Evolutionary conservation across 2,888 invertebrate species (phyloP).

Genomic region (Lasioglossum calceatum): DNA sequence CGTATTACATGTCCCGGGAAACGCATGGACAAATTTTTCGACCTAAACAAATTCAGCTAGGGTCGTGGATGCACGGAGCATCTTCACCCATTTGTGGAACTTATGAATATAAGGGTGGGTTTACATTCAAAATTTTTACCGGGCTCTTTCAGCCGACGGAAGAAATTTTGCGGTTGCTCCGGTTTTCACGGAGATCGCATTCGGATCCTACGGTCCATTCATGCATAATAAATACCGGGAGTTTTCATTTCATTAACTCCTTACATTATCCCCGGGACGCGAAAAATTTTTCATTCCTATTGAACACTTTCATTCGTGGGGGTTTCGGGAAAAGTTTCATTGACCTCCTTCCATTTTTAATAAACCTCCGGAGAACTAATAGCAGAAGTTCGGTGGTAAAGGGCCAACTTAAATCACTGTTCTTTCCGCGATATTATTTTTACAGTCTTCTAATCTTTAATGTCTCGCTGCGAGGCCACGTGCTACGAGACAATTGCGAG

Average conservation of each 20-base stretch:
- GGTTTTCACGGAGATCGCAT: background rate
- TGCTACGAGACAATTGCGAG: background rate
- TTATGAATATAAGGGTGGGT: background rate
- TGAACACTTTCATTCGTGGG: background rate
- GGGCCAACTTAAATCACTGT: constrained; percentile 2
- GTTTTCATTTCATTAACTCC: constrained; percentile 3
- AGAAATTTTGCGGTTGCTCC: background rate
- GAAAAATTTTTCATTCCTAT: background rate
- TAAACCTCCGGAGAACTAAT: background rate
- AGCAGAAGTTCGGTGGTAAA: background rate
- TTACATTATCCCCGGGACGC: background rate
- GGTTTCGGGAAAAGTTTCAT: background rate
- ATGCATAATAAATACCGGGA: background rate
- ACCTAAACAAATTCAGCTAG: background rate
- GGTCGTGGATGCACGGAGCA: background rate
- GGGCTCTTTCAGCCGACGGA: background rate
- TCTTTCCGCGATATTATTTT: background rate
- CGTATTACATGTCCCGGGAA: background rate
- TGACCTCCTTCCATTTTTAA: constrained; percentile 6
- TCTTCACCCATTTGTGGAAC: background rate
- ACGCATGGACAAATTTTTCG: background rate
- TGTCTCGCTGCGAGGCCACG: background rate
- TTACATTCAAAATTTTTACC: background rate
- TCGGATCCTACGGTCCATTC: background rate
- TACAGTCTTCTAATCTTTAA: constrained; percentile 2